phyloP scores from a whole-genome alignment of 2,797 vertebrate genomes.

The Euthynnus affinis region DNA sequence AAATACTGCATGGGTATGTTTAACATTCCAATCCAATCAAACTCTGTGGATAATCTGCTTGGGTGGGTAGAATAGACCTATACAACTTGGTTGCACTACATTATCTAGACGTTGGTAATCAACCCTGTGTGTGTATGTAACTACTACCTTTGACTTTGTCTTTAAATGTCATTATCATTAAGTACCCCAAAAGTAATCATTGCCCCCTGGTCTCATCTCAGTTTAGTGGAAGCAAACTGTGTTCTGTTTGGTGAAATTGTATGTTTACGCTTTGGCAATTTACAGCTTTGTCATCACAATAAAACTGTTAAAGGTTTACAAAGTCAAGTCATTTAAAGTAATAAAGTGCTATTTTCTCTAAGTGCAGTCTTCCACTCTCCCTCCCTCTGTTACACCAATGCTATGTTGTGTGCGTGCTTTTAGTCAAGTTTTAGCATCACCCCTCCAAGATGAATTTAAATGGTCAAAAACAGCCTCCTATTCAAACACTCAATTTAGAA shows the following conservation, averaged over 20 bases:
- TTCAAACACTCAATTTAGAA: slow-evolving; percentile 4
- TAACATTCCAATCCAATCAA: too few species aligned
- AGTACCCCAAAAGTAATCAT: too few species aligned
- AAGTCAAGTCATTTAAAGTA: slow-evolving; percentile 19
- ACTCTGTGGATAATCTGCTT: too few species aligned
- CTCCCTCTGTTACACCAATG: background rate
- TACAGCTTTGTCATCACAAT: slow-evolving; percentile 43
- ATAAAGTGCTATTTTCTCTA: slow-evolving; percentile 33
- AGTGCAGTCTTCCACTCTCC: background rate
- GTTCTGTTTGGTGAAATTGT: too few species aligned
- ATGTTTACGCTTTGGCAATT: slow-evolving; percentile 33
- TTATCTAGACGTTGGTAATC: too few species aligned
- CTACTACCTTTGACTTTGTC: too few species aligned
- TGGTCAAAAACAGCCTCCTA: slow-evolving; percentile 39
- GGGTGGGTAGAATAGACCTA: too few species aligned
- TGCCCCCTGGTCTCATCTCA: slow-evolving; percentile 13
- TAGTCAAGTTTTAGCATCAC: slow-evolving; percentile 36
- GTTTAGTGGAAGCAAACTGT: slow-evolving; percentile 14
- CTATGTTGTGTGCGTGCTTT: slow-evolving; percentile 7
- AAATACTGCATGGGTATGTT: too few species aligned
- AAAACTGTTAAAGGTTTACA: slow-evolving; percentile 26
- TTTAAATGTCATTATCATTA: too few species aligned
- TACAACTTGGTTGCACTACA: too few species aligned
- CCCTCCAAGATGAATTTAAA: slow-evolving; percentile 57
- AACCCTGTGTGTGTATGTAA: too few species aligned